A percentile compares a stretch with the other conserved stretches of the same genome.
phyloP scores from a whole-genome alignment of 2,113 vertebrate genomes.

The Amblyopsis rosae region DNA sequence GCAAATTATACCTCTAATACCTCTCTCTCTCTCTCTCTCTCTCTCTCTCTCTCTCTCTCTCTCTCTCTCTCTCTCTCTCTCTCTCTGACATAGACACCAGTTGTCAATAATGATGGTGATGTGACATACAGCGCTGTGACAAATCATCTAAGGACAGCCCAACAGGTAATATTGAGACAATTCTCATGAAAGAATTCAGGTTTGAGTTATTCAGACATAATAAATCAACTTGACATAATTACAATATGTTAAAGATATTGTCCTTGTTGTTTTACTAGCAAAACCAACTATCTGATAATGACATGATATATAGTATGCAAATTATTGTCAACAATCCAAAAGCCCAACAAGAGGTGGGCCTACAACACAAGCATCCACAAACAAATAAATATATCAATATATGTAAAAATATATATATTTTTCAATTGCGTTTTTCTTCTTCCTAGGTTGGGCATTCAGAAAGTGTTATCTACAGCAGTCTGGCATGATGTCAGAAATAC shows the following conservation, averaged over 20 bases:
- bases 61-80: neutral
- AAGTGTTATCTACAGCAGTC: slow-evolving; percentile 18
- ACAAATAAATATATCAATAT: neutral
- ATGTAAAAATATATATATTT: neutral
- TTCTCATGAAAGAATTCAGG: neutral
- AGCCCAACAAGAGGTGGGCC: neutral
- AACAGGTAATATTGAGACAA: slow-evolving; percentile 2
- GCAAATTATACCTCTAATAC: too few species aligned
- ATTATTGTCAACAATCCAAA: neutral
- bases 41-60: too few species aligned
- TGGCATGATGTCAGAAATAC: neutral
- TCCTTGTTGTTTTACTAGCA: neutral
- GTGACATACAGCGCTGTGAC: slow-evolving; percentile 26
- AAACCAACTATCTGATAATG: neutral
- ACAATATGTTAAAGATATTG: neutral
- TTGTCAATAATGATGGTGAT: neutral
- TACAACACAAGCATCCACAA: neutral
- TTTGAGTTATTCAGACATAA: neutral
- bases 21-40: neutral
- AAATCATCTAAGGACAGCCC: neutral
- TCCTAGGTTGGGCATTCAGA: slow-evolving; percentile 11
- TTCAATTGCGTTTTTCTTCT: neutral
- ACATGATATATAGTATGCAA: neutral
- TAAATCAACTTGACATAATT: neutral
- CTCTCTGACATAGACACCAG: neutral